phyloP scores from a whole-genome alignment of 2,888 invertebrate species.

The Colletes collaris region DNA sequence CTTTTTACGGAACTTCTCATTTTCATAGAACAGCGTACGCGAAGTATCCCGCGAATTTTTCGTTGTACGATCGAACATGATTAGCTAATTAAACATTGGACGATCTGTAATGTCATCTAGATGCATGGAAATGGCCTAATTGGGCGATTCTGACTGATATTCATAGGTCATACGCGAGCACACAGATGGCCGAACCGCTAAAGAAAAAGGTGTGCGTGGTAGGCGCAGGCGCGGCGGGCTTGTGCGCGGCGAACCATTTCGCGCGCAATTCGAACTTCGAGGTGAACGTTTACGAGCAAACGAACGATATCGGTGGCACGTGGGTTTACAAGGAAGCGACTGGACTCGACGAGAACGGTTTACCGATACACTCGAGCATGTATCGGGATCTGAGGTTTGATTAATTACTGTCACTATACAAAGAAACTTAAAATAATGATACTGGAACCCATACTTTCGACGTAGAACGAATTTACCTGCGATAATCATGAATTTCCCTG shows the following conservation, averaged over 20 bases:
- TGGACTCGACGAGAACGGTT: slow-evolving; percentile 87
- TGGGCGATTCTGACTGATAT: not conserved
- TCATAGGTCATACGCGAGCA: slow-evolving; percentile 25
- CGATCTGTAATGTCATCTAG: not conserved
- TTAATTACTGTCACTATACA: not conserved
- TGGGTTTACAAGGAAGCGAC: slow-evolving; percentile 90
- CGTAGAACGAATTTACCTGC: slow-evolving; percentile 91
- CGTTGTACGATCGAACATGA: not conserved
- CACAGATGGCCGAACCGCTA: slow-evolving; percentile 24
- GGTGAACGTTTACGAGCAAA: slow-evolving; percentile 88
- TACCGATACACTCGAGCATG: slow-evolving; percentile 91
- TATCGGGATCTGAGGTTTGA: slow-evolving; percentile 88
- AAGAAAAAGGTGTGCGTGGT: slow-evolving; percentile 86
- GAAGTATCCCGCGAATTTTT: no score
- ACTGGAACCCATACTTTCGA: slow-evolving; percentile 1
- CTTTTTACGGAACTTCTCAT: no score
- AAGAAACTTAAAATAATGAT: not conserved
- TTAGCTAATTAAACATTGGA: not conserved
- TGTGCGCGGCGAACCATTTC: slow-evolving; percentile 87
- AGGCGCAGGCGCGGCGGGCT: slow-evolving; percentile 91
- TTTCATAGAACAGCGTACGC: no score
- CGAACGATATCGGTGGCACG: slow-evolving; percentile 89
- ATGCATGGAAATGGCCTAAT: not conserved
- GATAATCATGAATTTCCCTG: slow-evolving; percentile 91
- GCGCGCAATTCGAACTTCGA: slow-evolving; percentile 84